Percentiles rank a stretch among this genome's conserved stretches.
Conservation (phyloP, 2,888 invertebrate genomes). For the Miltochrista miniata region DNA sequence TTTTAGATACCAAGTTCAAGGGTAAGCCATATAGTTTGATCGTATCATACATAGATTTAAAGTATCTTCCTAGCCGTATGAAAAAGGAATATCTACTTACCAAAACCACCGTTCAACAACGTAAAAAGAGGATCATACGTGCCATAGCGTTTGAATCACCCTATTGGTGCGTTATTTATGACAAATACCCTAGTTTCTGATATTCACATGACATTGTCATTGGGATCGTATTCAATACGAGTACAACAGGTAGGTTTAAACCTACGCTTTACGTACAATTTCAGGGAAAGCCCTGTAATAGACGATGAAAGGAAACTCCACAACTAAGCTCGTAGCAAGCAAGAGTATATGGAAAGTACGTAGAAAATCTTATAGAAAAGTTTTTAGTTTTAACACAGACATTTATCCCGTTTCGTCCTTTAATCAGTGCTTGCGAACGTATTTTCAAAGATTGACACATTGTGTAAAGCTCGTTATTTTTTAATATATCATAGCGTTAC, state of each 20-base stretch:
- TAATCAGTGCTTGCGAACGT: too few relatives aligned
- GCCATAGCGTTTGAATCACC: constrained; percentile 26
- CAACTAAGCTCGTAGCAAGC: constrained; percentile 28
- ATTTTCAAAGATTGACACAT: too few relatives aligned
- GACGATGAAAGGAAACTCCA: constrained; percentile 20
- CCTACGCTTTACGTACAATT: constrained; percentile 7
- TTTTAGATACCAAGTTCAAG: too few relatives aligned
- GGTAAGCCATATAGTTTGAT: too few relatives aligned
- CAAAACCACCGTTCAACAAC: constrained; percentile 29
- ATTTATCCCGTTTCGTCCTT: too few relatives aligned
- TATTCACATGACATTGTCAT: constrained; percentile 21
- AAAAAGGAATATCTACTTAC: constrained; percentile 23
- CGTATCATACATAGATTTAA: constrained; percentile 7
- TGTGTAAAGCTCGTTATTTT: too few relatives aligned
- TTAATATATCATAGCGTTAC: too few relatives aligned
- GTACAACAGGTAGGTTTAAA: neutral
- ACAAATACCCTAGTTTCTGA: constrained; percentile 28
- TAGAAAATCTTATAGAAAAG: too few relatives aligned
- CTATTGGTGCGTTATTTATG: constrained; percentile 29
- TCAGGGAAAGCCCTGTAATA: constrained; percentile 9
- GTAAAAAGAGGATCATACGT: constrained; percentile 31
- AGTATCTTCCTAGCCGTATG: constrained; percentile 18
- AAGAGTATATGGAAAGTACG: constrained; percentile 45
- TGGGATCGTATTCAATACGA: constrained; percentile 15
- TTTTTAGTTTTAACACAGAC: constrained; percentile 63